A percentile compares a stretch with the other conserved stretches of the same genome.
phyloP scores from a whole-genome alignment of 92 coral and sea anemone species.

The Zoanthus sociatus region DNA sequence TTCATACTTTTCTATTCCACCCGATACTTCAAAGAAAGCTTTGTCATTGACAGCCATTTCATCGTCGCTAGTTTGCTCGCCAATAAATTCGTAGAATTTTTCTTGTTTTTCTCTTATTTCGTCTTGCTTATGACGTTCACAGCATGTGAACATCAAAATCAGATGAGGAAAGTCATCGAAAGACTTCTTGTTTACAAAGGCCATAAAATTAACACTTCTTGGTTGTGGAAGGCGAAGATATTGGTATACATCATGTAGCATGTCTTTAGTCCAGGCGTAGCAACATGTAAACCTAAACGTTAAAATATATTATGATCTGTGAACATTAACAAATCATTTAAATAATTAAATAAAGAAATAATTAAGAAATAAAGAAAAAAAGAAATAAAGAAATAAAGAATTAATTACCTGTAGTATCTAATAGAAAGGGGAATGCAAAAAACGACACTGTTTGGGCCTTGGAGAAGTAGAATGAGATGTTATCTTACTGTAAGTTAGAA shows the following conservation, averaged over 20 bases:
- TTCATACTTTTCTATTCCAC: neutral
- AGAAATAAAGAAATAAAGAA: too few species aligned
- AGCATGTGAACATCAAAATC: constrained; percentile 13
- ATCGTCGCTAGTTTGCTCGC: constrained; percentile 22
- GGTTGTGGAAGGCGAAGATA: neutral
- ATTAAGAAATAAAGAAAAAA: too few species aligned
- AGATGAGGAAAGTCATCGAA: neutral
- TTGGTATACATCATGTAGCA: neutral
- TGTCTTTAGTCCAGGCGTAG: neutral
- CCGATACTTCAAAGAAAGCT: constrained; percentile 11
- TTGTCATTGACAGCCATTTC: constrained; percentile 1
- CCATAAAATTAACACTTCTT: constrained; percentile 10
- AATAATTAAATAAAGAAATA: too few species aligned
- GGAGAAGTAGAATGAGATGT: too few species aligned
- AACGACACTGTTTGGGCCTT: too few species aligned
- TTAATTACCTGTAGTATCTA: too few species aligned
- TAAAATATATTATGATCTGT: too few species aligned
- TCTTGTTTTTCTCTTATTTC: neutral
- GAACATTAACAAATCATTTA: too few species aligned
- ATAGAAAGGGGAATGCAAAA: too few species aligned
- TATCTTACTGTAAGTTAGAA: too few species aligned
- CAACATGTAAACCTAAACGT: constrained; percentile 30
- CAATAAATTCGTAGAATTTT: neutral
- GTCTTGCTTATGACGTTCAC: constrained; percentile 1
- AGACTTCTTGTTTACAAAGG: neutral